phyloP scores from a whole-genome alignment of 2,113 vertebrate genomes.

The Hystrix brachyura region DNA sequence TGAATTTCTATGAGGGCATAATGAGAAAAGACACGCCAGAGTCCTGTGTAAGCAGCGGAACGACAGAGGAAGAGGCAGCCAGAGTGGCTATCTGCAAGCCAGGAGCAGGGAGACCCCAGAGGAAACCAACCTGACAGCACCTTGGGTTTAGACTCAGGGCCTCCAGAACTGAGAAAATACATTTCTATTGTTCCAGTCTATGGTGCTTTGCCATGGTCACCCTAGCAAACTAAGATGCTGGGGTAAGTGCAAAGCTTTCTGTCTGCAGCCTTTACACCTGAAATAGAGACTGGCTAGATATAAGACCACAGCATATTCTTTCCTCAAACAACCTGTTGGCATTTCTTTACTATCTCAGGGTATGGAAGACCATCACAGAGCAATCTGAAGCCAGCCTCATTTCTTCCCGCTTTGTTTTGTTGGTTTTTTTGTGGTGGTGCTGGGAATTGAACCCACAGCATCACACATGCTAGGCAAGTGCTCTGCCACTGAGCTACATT shows the following conservation, averaged over 20 bases:
- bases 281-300: neutral
- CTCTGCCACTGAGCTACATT: neutral
- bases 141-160: rapidly evolving
- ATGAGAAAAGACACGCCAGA: neutral
- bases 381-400: neutral
- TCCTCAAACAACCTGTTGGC: neutral
- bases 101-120: neutral
- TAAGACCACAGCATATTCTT: neutral
- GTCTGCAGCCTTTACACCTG: neutral
- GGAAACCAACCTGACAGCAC: neutral
- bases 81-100: neutral
- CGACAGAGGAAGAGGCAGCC: neutral
- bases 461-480: neutral
- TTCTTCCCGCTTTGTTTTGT: neutral
- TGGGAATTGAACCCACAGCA: neutral
- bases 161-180: neutral
- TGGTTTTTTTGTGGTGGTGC: neutral
- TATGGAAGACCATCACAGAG: neutral
- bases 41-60: neutral
- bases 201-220: neutral
- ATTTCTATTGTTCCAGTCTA: neutral
- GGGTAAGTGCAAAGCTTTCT: neutral
- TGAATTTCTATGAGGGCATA: neutral
- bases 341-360: neutral
- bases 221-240: neutral